These are phyloP conservation scores for Sanderia malayensis DNA, from an alignment of 30 jellyfish, hydroid and myxozoan genomes.

Conservation along the genomic window DNA sequence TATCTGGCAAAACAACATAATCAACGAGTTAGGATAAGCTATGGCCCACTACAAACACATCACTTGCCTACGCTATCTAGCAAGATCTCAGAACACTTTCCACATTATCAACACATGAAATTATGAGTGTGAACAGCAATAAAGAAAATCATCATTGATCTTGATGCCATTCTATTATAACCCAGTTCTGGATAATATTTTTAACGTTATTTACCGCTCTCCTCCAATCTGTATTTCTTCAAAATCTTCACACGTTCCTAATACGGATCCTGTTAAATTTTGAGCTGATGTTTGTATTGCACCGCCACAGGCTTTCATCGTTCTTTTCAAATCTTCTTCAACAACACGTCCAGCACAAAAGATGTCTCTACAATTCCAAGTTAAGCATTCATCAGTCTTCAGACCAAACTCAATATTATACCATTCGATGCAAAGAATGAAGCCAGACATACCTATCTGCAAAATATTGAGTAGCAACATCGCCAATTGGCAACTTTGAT, in stretches of 20 bases:
- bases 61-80: slow-evolving; percentile 1
- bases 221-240: slow-evolving; percentile 99
- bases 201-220: slow-evolving; percentile 73
- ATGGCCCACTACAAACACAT: neutral
- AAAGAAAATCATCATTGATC: slow-evolving; percentile 58
- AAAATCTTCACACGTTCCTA: slow-evolving; percentile 94
- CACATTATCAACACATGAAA: neutral
- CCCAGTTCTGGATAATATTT: neutral
- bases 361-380: slow-evolving; percentile 48
- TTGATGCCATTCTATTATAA: neutral
- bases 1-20: slow-evolving; percentile 37
- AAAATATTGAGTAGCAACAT: slow-evolving; percentile 98
- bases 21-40: neutral
- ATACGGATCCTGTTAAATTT: slow-evolving; percentile 53
- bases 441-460: slow-evolving; percentile 94
- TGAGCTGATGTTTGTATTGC: slow-evolving; percentile 93
- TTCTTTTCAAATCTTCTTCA: slow-evolving; percentile 89
- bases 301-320: slow-evolving; percentile 99
- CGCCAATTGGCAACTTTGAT: slow-evolving; percentile 98
- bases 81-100: slow-evolving; percentile 37
- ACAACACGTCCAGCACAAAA: slow-evolving; percentile 98
- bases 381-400: too few species aligned
- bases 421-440: too few species aligned
- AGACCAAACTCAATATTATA: too few species aligned
- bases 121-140: slow-evolving; percentile 73